These are phyloP conservation scores for Apoderus coryli DNA, from an alignment of 2,888 invertebrate species.

Conservation along the genomic window DNA sequence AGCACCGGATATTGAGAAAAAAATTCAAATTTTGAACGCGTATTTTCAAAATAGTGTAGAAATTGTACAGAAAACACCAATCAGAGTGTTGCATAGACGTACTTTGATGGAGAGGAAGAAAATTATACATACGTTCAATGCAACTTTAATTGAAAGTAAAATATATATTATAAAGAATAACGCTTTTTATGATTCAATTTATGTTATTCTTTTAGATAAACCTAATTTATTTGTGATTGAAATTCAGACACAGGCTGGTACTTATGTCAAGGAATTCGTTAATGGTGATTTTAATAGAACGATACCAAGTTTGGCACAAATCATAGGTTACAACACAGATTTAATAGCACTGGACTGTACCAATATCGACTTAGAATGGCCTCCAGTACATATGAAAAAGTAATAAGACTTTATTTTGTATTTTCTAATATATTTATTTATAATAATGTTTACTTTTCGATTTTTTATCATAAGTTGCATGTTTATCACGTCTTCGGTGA, in stretches of 20 bases:
- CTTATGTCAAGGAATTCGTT: constrained; percentile 95
- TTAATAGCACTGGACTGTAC: constrained; percentile 86
- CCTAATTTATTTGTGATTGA: constrained; percentile 46
- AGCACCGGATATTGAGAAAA: constrained; percentile 32
- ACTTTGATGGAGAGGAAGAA: constrained; percentile 56
- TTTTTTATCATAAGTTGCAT: constrained; percentile 11
- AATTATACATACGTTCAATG: constrained; percentile 49
- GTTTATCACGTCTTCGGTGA: constrained; percentile 5
- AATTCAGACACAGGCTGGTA: constrained; percentile 76
- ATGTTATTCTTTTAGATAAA: constrained; percentile 33
- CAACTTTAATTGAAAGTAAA: constrained; percentile 36
- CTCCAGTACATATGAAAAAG: constrained; percentile 31
- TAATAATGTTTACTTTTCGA: constrained; percentile 14
- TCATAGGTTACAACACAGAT: constrained; percentile 60
- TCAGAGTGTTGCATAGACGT: constrained; percentile 78
- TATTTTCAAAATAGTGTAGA: constrained; percentile 28
- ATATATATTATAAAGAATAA: too few relatives aligned
- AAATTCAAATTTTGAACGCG: constrained; percentile 36
- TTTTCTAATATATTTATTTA: too few relatives aligned
- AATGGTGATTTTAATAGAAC: constrained; percentile 93
- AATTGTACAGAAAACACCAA: constrained; percentile 73
- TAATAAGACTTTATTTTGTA: too few relatives aligned
- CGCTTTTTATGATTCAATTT: too few relatives aligned
- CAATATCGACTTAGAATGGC: constrained; percentile 63
- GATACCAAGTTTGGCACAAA: constrained; percentile 53